Percentiles rank a stretch among this genome's conserved stretches.
Evolutionary conservation across 2,797 vertebrate genomes (phyloP).

Genomic region (Siniperca undulata): DNA sequence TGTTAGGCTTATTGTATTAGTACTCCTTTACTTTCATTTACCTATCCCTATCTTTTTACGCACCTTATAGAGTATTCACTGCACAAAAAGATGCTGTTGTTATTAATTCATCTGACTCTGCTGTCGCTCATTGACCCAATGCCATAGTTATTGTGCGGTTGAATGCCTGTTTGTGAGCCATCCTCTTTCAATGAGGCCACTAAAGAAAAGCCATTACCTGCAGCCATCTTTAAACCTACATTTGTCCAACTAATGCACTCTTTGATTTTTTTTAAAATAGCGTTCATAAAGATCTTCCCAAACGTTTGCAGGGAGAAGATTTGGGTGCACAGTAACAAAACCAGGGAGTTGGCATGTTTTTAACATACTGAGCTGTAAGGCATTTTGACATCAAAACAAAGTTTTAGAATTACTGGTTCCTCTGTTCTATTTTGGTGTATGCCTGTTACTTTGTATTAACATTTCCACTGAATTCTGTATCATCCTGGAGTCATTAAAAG

Average conservation of each 20-base stretch:
- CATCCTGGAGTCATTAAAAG: constrained; percentile 54
- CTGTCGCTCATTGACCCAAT: neutral
- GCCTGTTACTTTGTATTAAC: constrained; percentile 18
- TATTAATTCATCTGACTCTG: neutral
- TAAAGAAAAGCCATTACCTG: neutral
- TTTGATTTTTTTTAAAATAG: neutral
- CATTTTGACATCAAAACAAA: neutral
- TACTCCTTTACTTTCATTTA: no score
- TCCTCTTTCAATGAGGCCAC: neutral
- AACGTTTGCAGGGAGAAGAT: neutral
- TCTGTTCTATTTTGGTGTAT: constrained; percentile 23
- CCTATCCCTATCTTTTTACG: neutral
- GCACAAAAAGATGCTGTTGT: neutral
- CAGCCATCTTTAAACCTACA: neutral
- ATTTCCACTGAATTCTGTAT: constrained; percentile 34
- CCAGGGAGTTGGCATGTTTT: neutral
- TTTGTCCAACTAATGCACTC: neutral
- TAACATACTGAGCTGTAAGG: no score
- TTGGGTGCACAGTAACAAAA: neutral
- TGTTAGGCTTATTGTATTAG: neutral
- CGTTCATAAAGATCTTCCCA: neutral
- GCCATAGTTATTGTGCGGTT: neutral
- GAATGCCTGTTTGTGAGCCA: neutral
- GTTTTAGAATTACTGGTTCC: constrained; percentile 1
- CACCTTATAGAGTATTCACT: constrained; percentile 17